Base-by-base conservation (phyloP, 2,888 invertebrate species). In the Sinhomidia bicolor region DNA sequence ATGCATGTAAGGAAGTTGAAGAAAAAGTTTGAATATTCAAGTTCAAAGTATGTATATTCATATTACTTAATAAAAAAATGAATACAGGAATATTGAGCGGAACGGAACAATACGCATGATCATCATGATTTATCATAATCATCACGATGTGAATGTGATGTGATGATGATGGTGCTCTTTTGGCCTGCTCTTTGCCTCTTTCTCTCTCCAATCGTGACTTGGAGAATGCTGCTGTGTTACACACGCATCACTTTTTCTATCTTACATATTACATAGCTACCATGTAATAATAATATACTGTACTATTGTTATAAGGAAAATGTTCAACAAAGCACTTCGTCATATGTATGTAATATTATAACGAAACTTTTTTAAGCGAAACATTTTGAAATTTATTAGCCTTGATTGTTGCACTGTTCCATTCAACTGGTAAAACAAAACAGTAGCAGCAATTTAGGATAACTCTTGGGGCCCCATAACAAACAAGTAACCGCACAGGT, bases 161-260 rank as follows among this genome's bases (percentile, higher is more conserved):
- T 41, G 82, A 88, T 84, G 76, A 76, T 81, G 78, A 82, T 87
- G 71, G 85, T 81, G 85, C 80, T 84, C 86, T 76, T 86, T 80
- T 79, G 54, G 29, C 76, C 26, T 76, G 51, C 76, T 29, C 76
- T 76, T 76, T 76, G 29, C 9, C 54, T 76, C 29, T 76, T 76
- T 32, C 76, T 23, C 81, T 79, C 44, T 84, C 74, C 5, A 54
- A 36, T 89, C 88, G 88, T 89, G 88, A 89, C 88, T 85, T 54
- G 80, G 60, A 57, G 60, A 60, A 85, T 29, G 88, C 88, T 89
- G 88, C 88, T 51, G 88, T 89, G 88, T 89, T 89, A 89, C 88
- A 89, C 88, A 83, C 68, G 57, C 60, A 76, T 17, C 60, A 26
- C 36, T 9, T 20, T 7, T 44, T 9, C 29, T 26, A 14, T 9